phyloP scores from a whole-genome alignment of 2,113 vertebrate genomes.

The Pungitius pungitius region DNA sequence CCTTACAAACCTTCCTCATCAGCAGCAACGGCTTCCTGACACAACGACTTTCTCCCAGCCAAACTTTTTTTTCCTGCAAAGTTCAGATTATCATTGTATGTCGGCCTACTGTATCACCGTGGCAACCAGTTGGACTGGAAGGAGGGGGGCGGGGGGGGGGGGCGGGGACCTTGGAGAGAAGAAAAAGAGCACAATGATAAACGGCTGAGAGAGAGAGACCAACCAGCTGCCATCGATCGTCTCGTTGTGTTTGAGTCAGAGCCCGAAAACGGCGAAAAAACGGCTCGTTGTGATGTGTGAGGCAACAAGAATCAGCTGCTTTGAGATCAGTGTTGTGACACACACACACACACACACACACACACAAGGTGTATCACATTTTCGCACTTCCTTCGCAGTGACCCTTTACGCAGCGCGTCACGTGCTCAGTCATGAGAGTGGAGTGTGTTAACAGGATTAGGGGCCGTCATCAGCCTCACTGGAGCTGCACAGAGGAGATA shows the following conservation, averaged over 20 bases:
- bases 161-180: conserved; percentile 43
- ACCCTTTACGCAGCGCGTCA: conserved; percentile 1
- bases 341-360: conserved; percentile 5
- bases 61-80: conserved; percentile 49
- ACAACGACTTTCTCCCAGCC: conserved; percentile 53
- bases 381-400: conserved; percentile 9
- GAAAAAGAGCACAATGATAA: conserved; percentile 38
- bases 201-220: conserved; percentile 39
- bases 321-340: conserved; percentile 9
- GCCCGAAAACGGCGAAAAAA: no score
- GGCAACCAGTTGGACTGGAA: conserved; percentile 45
- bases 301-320: conserved; percentile 18
- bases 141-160: no score
- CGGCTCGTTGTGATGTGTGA: no score
- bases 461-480: conserved; percentile 20
- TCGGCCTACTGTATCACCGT: conserved; percentile 57
- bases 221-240: conserved; percentile 4
- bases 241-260: background rate
- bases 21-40: conserved; percentile 22
- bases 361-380: background rate
- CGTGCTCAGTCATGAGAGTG: conserved; percentile 1
- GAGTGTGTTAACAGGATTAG: conserved; percentile 46
- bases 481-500: conserved; percentile 37
- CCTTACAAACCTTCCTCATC: conserved; percentile 49
- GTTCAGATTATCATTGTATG: conserved; percentile 43